Percentiles rank a stretch among this genome's conserved stretches.
Evolutionary conservation across 2,113 vertebrate genomes (phyloP).

Genomic region (Panthera uncia): DNA sequence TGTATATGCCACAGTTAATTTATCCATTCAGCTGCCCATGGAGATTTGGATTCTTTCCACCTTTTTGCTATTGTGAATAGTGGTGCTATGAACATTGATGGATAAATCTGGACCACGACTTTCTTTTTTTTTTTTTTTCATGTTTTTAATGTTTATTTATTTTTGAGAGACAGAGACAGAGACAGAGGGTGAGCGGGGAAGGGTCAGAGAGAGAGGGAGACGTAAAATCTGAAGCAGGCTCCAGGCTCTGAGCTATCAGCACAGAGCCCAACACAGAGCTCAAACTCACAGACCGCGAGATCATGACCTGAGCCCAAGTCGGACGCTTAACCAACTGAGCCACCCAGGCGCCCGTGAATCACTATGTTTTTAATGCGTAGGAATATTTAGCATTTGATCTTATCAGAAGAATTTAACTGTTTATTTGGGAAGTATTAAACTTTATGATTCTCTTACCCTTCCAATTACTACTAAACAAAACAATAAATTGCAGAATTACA

Average conservation of each 20-base stretch:
- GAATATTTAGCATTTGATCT: not conserved
- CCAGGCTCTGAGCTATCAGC: no score
- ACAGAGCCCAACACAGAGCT: no score
- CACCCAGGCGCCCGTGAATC: no score
- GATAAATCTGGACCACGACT: not conserved
- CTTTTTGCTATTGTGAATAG: not conserved
- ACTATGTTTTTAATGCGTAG: not conserved
- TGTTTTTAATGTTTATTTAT: not conserved
- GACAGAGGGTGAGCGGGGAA: no score
- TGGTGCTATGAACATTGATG: no score
- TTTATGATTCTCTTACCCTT: not conserved
- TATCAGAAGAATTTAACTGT: not conserved
- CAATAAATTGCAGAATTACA: not conserved
- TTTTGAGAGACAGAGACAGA: no score
- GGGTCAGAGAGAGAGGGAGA: no score
- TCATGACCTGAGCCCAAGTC: no score
- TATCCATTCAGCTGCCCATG: not conserved
- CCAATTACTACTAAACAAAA: not conserved
- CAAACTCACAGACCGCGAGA: no score
- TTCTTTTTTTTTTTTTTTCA: no score
- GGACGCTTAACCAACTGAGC: no score
- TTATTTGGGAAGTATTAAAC: not conserved
- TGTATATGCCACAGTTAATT: not conserved
- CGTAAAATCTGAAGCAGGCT: no score
- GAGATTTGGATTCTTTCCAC: not conserved